phyloP scores from a whole-genome alignment of 2,797 vertebrate species.

The Neomorphus geoffroyi region DNA sequence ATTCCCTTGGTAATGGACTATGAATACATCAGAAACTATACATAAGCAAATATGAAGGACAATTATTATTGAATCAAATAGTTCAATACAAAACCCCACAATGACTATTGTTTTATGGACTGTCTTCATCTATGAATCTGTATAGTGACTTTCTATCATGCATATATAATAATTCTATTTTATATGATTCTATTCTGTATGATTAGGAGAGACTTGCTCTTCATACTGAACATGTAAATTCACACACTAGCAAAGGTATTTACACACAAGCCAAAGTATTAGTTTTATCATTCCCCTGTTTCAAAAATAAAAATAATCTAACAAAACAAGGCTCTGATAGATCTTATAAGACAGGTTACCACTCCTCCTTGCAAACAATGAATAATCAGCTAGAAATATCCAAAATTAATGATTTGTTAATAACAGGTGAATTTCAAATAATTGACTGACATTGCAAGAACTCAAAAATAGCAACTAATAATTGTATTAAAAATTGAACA shows the following conservation, averaged over 20 bases:
- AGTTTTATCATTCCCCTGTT: neutral
- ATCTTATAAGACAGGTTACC: neutral
- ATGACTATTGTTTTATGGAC: neutral
- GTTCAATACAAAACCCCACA: neutral
- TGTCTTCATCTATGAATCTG: neutral
- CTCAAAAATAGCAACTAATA: neutral
- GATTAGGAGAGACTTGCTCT: neutral
- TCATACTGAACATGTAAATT: neutral
- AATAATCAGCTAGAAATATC: constrained; percentile 16
- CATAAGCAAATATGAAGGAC: neutral
- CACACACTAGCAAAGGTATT: neutral
- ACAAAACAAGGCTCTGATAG: neutral
- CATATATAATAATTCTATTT: neutral
- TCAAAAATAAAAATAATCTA: neutral
- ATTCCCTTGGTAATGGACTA: neutral
- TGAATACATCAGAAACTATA: neutral
- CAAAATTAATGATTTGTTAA: neutral
- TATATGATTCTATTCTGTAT: neutral
- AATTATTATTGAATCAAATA: neutral
- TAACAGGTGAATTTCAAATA: neutral
- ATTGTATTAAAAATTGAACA: neutral
- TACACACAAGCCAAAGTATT: neutral
- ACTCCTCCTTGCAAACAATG: neutral
- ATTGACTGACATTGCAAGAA: neutral
- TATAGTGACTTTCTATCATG: neutral